Conservation (phyloP, 2,113 vertebrate genomes). For the Spheniscus mendiculus region DNA sequence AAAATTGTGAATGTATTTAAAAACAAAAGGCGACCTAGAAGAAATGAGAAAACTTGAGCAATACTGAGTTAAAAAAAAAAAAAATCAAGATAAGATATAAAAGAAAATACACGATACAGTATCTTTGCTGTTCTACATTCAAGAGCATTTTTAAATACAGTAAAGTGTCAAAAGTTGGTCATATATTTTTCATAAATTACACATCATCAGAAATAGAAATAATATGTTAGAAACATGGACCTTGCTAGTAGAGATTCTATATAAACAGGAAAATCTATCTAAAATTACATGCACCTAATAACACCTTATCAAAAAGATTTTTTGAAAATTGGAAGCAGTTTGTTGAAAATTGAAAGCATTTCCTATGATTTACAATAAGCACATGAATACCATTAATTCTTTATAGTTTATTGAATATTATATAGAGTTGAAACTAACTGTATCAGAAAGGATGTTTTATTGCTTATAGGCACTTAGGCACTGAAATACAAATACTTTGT, state of each 20-base stretch:
- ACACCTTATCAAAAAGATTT: neutral
- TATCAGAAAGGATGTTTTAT: neutral
- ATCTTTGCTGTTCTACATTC: neutral
- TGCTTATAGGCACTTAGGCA: neutral
- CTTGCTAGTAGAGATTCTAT: neutral
- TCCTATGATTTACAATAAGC: neutral
- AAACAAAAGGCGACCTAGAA: neutral
- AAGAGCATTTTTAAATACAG: neutral
- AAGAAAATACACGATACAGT: fast-evolving
- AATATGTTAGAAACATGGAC: neutral
- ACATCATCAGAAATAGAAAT: neutral
- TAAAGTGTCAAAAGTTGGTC: neutral
- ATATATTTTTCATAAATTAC: neutral
- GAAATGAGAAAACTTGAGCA: neutral
- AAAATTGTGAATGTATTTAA: neutral
- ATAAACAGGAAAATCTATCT: neutral
- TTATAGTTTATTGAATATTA: neutral
- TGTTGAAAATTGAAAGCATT: neutral
- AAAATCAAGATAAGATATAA: neutral
- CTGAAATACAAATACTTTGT: neutral
- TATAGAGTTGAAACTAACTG: neutral
- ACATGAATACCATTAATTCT: neutral
- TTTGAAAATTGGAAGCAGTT: neutral
- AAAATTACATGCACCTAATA: neutral
- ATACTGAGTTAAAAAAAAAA: neutral